Percentiles rank a stretch among this genome's conserved stretches.
Evolutionary conservation across 2,888 invertebrate genomes (phyloP).

Genomic region (Beris chalybata): DNA sequence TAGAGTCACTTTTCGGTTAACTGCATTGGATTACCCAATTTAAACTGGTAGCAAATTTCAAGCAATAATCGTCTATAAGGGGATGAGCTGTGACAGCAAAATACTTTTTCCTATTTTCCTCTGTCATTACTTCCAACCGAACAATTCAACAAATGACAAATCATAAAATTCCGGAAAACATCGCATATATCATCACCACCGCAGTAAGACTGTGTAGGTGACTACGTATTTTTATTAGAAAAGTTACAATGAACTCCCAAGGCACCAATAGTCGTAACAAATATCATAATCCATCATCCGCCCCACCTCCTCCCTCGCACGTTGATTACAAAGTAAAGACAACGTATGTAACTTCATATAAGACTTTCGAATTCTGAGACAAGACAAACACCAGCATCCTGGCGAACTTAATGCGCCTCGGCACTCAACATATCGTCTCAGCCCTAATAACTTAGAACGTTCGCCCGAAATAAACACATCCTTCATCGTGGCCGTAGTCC

Average conservation of each 20-base stretch:
- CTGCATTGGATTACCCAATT: too few species aligned
- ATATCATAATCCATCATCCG: constrained; percentile 28
- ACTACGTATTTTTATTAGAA: constrained; percentile 15
- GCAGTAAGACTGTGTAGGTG: constrained; percentile 4
- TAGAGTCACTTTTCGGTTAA: too few species aligned
- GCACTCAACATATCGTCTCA: too few species aligned
- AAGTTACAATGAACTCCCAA: constrained; percentile 22
- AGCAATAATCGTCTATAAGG: too few species aligned
- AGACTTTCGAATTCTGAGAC: neutral
- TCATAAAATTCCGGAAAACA: constrained; percentile 16
- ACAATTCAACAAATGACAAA: constrained; percentile 27
- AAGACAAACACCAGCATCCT: too few species aligned
- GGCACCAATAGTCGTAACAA: constrained; percentile 24
- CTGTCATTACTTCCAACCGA: constrained; percentile 23
- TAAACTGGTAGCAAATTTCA: too few species aligned
- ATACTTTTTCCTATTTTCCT: constrained; percentile 9
- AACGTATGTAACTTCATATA: constrained; percentile 2
- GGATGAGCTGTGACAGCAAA: neutral
- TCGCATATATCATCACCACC: constrained; percentile 11
- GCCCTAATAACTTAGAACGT: too few species aligned
- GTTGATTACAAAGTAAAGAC: constrained; percentile 26
- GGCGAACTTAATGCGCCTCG: too few species aligned
- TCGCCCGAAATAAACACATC: too few species aligned
- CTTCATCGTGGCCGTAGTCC: too few species aligned
- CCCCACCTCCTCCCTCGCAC: neutral